Evolutionary conservation across 2,113 vertebrate species (phyloP), one percentile per base, ranked within the genome.

Genomic region (Carlito syrichta): DNA sequence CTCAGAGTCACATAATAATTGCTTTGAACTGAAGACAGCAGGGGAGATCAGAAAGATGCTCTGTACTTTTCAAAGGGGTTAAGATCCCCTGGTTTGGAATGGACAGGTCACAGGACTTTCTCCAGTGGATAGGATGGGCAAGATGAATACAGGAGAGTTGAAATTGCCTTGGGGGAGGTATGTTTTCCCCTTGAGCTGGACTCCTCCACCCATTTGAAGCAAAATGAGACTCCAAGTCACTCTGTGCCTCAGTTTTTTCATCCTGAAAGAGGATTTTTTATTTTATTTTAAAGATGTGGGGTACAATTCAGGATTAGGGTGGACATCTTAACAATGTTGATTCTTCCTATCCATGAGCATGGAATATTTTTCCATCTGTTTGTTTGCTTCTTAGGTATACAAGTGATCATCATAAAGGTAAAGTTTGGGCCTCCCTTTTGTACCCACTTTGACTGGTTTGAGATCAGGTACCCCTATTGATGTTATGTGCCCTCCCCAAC

Each of bases 11-110:
- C 32, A 7, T 89, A 91, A 40, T 30, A 86, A 90, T 92, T 96
- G 25, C 97, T 97, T 91, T 92, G 90, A 86, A 25, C 74, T 95
- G 62, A 96, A 96, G 50, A 30, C 25, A 92, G 68, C 60, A 95
- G 86, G 79, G 38, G 1, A 32, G 2, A n/a, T n/a, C 66, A 66
- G 68, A 32, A 13, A 0, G 48, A 62, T 8, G 2, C n/a, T 60
- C 83, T 96, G 52, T 81, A 6, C 40, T 62, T 83, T 69, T 95
- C 73, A 87, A 32, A n/a, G 0, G 66, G 43, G 89, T 62, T 69
- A 93, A 89, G n/a, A 77, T 96, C 43, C 88, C 92, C 60, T 77
- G 27, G 32, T 66, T 96, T 97, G 91, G 92, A 93, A 89, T 0
- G 35, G 48, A 62, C 52, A 87, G 52, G 3, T 19, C 2, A 63